These are phyloP conservation scores for Bombus pascuorum DNA, from an alignment of 1,140 invertebrate species.

Conservation along the genomic window DNA sequence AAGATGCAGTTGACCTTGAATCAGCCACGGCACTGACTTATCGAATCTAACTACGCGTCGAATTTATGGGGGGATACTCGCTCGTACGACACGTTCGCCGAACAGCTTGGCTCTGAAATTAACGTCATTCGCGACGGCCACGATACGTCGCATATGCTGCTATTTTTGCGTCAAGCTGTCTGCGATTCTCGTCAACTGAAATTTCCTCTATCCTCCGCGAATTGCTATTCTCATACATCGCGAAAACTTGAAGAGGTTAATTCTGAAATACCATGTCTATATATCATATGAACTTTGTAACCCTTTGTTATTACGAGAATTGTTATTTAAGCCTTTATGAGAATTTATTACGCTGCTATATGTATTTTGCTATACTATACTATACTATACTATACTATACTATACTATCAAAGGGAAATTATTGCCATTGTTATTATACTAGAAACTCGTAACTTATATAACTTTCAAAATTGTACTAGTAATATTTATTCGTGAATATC, in stretches of 20 bases:
- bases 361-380: too few relatives aligned
- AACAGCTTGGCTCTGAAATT: not conserved
- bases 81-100: not conserved
- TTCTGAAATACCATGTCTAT: not conserved
- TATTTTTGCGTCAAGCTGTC: not conserved
- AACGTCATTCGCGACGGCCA: not conserved
- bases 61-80: not conserved
- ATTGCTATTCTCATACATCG: not conserved
- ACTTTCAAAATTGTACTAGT: too few relatives aligned
- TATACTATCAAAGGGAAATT: too few relatives aligned
- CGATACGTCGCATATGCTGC: not conserved
- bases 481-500: not conserved
- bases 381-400: too few relatives aligned
- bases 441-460: too few relatives aligned
- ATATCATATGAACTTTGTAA: too few relatives aligned
- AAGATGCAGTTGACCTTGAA: not conserved
- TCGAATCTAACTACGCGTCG: not conserved
- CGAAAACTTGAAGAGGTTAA: not conserved
- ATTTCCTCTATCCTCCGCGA: not conserved
- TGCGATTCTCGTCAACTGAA: not conserved
- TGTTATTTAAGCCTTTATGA: too few relatives aligned
- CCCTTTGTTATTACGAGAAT: too few relatives aligned
- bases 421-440: too few relatives aligned
- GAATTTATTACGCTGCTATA: too few relatives aligned
- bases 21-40: too few relatives aligned